A percentile compares a stretch with the other conserved stretches of the same genome.
These are phyloP conservation scores for Staurois parvus DNA, from an alignment of 2,797 vertebrate genomes.

Conservation along the genomic window DNA sequence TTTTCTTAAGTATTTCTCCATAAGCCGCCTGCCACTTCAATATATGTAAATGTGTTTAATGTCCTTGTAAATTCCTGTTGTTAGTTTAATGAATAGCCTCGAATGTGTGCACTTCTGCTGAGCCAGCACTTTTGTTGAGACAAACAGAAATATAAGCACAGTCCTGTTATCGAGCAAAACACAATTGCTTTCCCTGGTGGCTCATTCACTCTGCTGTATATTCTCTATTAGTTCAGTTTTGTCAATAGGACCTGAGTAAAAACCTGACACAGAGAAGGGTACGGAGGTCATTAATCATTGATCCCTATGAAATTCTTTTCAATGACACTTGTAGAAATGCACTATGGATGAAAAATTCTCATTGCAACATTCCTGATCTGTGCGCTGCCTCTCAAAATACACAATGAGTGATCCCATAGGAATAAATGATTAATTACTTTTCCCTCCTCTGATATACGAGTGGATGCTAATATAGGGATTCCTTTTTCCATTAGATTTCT, in stretches of 20 bases:
- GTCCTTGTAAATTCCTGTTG: background rate
- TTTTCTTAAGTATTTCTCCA: background rate
- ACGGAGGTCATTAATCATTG: slow-evolving; percentile 36
- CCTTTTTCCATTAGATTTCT: background rate
- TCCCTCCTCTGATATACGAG: background rate
- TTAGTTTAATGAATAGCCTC: background rate
- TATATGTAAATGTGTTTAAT: background rate
- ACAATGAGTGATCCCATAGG: background rate
- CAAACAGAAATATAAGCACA: background rate
- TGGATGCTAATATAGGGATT: slow-evolving; percentile 9
- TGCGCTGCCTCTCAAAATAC: background rate
- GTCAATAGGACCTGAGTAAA: slow-evolving; percentile 5
- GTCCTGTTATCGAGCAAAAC: background rate
- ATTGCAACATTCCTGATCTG: slow-evolving; percentile 10
- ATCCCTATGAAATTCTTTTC: slow-evolving; percentile 8
- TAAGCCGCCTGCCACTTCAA: background rate
- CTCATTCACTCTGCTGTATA: slow-evolving; percentile 23
- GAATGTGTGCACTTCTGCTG: background rate
- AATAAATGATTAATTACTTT: slow-evolving; percentile 21
- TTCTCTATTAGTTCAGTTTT: slow-evolving; percentile 15
- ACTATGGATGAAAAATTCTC: background rate
- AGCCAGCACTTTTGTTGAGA: background rate
- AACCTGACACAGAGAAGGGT: slow-evolving; percentile 12
- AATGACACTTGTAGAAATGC: slow-evolving; percentile 14
- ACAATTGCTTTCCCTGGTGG: slow-evolving; percentile 28